These are phyloP conservation scores for Salvelinus sp. DNA, from an alignment of 2,113 vertebrate species.

Conservation along the genomic window DNA sequence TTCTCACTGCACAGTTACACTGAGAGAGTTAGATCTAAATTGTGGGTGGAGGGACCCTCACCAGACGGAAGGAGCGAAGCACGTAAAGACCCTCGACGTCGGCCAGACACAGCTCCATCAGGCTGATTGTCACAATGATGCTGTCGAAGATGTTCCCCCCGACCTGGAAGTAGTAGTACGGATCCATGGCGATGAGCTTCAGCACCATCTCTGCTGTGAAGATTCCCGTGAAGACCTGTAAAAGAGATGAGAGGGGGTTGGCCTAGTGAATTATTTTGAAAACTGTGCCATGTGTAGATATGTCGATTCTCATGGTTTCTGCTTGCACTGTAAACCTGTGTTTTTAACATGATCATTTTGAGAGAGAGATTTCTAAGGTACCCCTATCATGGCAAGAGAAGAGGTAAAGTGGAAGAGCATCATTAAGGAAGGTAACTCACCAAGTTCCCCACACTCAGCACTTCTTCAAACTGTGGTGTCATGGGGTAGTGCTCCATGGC, in stretches of 20 bases:
- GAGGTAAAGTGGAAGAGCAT: neutral
- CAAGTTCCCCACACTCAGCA: conserved; percentile 80
- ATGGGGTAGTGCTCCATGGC: conserved; percentile 85
- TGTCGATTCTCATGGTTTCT: too few relatives aligned
- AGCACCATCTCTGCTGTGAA: conserved; percentile 82
- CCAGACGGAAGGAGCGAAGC: conserved; percentile 83
- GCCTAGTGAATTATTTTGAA: neutral
- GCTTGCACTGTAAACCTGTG: too few relatives aligned
- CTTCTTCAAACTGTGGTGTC: conserved; percentile 76
- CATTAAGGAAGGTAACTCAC: conserved; percentile 60
- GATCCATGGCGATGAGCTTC: conserved; percentile 75
- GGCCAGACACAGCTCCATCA: conserved; percentile 84
- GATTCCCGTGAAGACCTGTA: conserved; percentile 62
- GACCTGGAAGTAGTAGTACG: conserved; percentile 72
- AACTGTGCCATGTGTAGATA: too few relatives aligned
- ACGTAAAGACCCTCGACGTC: conserved; percentile 76
- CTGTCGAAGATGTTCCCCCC: conserved; percentile 85
- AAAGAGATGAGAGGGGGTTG: neutral
- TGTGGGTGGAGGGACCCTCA: conserved; percentile 27
- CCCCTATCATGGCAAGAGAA: neutral
- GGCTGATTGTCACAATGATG: conserved; percentile 80
- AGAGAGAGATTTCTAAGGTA: too few relatives aligned
- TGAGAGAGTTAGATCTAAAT: too few relatives aligned
- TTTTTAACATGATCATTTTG: too few relatives aligned
- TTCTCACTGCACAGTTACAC: too few relatives aligned